Base-by-base conservation (phyloP, 1,140 invertebrate genomes). In the Stegodyphus mimosarum region DNA sequence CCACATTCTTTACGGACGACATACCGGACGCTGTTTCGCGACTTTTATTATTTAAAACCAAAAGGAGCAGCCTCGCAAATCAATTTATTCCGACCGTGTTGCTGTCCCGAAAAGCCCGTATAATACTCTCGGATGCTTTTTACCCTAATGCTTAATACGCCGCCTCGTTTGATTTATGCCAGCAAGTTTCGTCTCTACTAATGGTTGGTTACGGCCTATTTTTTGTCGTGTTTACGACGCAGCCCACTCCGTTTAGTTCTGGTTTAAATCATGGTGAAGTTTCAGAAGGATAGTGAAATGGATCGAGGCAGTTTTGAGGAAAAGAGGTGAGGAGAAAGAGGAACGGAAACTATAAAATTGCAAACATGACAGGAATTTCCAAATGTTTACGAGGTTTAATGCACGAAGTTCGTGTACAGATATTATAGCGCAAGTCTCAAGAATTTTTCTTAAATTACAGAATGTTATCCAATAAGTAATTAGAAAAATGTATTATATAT, bases 11-110 rank as follows among this genome's bases (percentile, higher is more conserved):
- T 60, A 77, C 48, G 18, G 55, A 4, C 17, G 75, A 48, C 63
- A 48, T 67, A 66, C 50, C 51, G 50, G 17, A 77, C 63, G 17
- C 10, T 60, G n/a, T 7, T 53, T 13, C 60, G 33, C 33, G 33
- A 49, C 17, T 70, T 79, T 79, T 81, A 81, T 81, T 81, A 81
- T 81, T 81, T 71, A 81, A 81, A 72, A 71, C 78, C 67, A 33
- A 33, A 33, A 33, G 33, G 33, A 33, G 33, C 33, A 33, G 53
- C n/a, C 11, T 81, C 67, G 69, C 78, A 81, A 81, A 81, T 81
- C 78, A 81, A 81, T 81, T 81, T 81, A 69, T 70, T 79, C 64
- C 52, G 77, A 11, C 77, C 33, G 33, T 33, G 33, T 33, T 33
- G 33, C 33, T 33, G 33, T 33, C 33, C 33, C 33, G 33, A 33